Evolutionary conservation across 1,140 invertebrate species (phyloP).

Genomic region (Asobara japonica): DNA sequence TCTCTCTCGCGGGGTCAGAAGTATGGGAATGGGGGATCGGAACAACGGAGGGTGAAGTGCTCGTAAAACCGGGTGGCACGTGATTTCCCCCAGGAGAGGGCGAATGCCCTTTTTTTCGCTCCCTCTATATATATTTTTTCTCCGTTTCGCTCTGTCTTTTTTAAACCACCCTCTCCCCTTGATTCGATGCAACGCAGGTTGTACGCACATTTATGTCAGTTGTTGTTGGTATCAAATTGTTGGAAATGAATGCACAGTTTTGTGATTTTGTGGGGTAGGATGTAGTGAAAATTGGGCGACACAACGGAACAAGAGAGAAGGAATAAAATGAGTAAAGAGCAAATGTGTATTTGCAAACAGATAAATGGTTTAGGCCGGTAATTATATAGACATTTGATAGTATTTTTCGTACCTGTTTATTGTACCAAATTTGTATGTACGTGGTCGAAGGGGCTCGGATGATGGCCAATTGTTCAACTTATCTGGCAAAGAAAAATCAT

Average conservation of each 20-base stretch:
- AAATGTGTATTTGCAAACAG: too few species aligned
- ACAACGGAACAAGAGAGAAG: too few species aligned
- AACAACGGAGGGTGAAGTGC: slow-evolving; percentile 39
- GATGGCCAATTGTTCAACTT: too few species aligned
- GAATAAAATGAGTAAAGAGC: too few species aligned
- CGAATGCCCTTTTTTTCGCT: slow-evolving; percentile 45
- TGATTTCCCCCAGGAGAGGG: slow-evolving; percentile 60
- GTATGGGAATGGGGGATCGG: slow-evolving; percentile 16
- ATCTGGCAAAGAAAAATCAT: too few species aligned
- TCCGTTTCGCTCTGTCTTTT: slow-evolving; percentile 3
- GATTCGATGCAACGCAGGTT: slow-evolving; percentile 7
- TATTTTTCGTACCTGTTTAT: too few species aligned
- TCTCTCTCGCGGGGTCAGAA: slow-evolving; percentile 39
- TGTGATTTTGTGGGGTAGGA: neutral
- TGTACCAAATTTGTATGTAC: too few species aligned
- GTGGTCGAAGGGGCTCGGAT: too few species aligned
- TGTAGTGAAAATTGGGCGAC: neutral
- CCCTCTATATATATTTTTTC: slow-evolving; percentile 15
- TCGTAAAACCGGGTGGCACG: slow-evolving; percentile 59
- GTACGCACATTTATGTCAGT: slow-evolving; percentile 11
- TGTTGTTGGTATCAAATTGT: slow-evolving; percentile 7
- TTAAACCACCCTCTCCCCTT: neutral
- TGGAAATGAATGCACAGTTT: slow-evolving; percentile 1
- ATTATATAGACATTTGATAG: too few species aligned
- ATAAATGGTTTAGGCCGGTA: too few species aligned